Conservation (phyloP, 1,140 invertebrate species). For the Saccostrea cuccullata region DNA sequence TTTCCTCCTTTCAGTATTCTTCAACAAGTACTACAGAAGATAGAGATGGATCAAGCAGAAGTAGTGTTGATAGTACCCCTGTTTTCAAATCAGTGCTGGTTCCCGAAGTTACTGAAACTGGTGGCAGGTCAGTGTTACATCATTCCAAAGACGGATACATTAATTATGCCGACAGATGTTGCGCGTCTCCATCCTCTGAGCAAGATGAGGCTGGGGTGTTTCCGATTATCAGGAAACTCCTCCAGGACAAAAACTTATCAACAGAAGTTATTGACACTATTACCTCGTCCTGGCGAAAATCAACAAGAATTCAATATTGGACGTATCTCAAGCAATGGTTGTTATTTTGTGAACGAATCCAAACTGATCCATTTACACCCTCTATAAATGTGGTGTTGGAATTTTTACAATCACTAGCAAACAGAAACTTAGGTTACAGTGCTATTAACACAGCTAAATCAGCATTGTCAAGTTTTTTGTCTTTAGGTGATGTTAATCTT, state of each 20-base stretch:
- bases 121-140: too few relatives aligned
- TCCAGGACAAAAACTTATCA: too few relatives aligned
- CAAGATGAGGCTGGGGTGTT: too few relatives aligned
- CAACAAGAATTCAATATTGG: too few relatives aligned
- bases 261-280: too few relatives aligned
- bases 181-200: too few relatives aligned
- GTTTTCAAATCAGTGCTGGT: too few relatives aligned
- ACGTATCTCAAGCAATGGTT: not conserved
- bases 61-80: conserved; percentile 38
- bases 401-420: conserved; percentile 45
- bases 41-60: conserved; percentile 30
- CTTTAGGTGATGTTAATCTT: not conserved
- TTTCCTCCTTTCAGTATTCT: conserved; percentile 58
- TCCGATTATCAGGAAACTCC: too few relatives aligned
- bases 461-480: conserved; percentile 40
- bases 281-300: too few relatives aligned
- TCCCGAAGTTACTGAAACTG: too few relatives aligned
- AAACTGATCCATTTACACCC: conserved; percentile 43
- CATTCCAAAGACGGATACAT: too few relatives aligned
- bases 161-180: too few relatives aligned
- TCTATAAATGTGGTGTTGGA: conserved; percentile 34
- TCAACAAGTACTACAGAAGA: conserved; percentile 26
- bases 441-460: conserved; percentile 50
- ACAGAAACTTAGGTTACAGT: conserved; percentile 42
- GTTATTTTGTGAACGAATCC: conserved; percentile 36